A percentile compares a stretch with the other conserved stretches of the same genome.
phyloP scores from a whole-genome alignment of 2,888 invertebrate species.

The Augiades crinisus region DNA sequence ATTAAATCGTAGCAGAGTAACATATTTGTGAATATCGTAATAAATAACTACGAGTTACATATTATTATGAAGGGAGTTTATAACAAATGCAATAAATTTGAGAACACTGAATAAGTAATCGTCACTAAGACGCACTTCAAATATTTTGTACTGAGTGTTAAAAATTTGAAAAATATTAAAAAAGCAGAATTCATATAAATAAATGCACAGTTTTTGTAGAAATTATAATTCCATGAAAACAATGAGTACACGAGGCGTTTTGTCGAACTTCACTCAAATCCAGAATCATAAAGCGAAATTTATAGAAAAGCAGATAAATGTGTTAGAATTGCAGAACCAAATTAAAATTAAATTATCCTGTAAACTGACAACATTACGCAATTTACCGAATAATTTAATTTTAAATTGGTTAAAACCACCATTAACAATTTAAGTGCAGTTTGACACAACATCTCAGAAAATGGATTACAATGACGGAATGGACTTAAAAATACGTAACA shows the following conservation, averaged over 20 bases:
- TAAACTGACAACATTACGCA: neutral
- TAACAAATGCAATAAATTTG: neutral
- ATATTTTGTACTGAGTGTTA: neutral
- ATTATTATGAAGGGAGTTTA: neutral
- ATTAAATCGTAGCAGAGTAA: slow-evolving; percentile 31
- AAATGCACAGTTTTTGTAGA: slow-evolving; percentile 33
- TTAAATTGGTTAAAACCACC: slow-evolving; percentile 62
- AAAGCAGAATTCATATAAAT: slow-evolving; percentile 9
- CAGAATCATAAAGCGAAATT: slow-evolving; percentile 57
- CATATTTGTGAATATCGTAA: slow-evolving; percentile 11
- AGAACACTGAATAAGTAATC: neutral
- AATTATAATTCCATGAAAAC: slow-evolving; percentile 34
- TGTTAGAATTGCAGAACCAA: slow-evolving; percentile 52
- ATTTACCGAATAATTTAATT: slow-evolving; percentile 33
- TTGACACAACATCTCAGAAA: slow-evolving; percentile 75
- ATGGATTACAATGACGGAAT: slow-evolving; percentile 52
- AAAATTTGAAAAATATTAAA: neutral
- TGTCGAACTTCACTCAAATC: slow-evolving; percentile 80
- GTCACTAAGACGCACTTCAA: slow-evolving; percentile 5
- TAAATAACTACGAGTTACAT: neutral
- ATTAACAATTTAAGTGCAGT: slow-evolving; percentile 79
- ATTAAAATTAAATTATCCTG: slow-evolving; percentile 42
- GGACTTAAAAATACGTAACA: slow-evolving; percentile 79
- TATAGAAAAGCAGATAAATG: slow-evolving; percentile 47
- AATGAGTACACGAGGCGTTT: slow-evolving; percentile 50